These are phyloP conservation scores for Spodoptera frugiperda DNA, from an alignment of 1,140 invertebrate species.

Conservation along the genomic window DNA sequence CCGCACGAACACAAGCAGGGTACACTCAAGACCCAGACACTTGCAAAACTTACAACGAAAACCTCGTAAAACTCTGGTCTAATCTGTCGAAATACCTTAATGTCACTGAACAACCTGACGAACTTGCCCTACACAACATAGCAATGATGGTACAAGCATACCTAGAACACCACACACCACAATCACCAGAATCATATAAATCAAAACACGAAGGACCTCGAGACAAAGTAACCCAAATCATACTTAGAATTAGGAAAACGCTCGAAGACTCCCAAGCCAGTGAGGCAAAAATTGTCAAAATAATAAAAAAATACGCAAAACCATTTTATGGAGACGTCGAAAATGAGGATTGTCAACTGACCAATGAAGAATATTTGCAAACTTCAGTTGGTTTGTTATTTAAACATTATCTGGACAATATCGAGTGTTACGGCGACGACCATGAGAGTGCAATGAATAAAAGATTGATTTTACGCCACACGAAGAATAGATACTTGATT, in stretches of 20 bases:
- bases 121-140: slow-evolving; percentile 29
- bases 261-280: background rate
- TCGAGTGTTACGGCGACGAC: background rate
- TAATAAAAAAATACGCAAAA: background rate
- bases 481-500: background rate
- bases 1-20: slow-evolving; percentile 18
- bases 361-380: background rate
- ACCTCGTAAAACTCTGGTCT: slow-evolving; percentile 20
- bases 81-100: slow-evolving; percentile 22
- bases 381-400: slow-evolving; percentile 1
- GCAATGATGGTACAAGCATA: slow-evolving; percentile 23
- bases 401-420: slow-evolving; percentile 21
- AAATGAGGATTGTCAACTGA: background rate
- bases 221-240: slow-evolving; percentile 2
- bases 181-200: background rate
- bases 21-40: slow-evolving; percentile 29
- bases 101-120: slow-evolving; percentile 2
- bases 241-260: background rate
- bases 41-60: slow-evolving; percentile 37
- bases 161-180: slow-evolving; percentile 22
- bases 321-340: background rate
- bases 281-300: background rate
- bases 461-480: background rate
- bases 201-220: background rate
- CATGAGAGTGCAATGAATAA: background rate